Conservation (phyloP, 2,888 invertebrate genomes). For the Odontocolon sp. region DNA sequence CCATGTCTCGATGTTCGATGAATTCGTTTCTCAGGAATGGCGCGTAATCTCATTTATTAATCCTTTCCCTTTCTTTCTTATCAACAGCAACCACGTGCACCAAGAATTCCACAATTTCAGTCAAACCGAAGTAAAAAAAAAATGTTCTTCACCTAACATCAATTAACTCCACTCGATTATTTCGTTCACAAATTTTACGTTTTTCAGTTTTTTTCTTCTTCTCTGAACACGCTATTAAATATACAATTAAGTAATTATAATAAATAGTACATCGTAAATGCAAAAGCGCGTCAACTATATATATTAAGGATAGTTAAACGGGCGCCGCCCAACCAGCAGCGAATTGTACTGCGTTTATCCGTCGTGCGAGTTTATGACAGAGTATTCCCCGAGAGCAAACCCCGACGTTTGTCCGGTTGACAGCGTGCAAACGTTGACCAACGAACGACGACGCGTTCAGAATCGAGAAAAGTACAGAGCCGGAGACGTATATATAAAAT, state of each 20-base stretch:
- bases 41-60: slow-evolving; percentile 66
- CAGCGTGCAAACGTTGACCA: slow-evolving; percentile 45
- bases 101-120: too few species aligned
- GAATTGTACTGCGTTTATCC: background rate
- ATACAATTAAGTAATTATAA: too few species aligned
- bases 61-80: slow-evolving; percentile 47
- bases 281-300: slow-evolving; percentile 24
- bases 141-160: too few species aligned
- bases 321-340: slow-evolving; percentile 52
- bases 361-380: slow-evolving; percentile 1
- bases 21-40: slow-evolving; percentile 54
- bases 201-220: too few species aligned
- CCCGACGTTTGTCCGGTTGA: slow-evolving; percentile 48
- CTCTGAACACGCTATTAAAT: too few species aligned
- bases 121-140: too few species aligned
- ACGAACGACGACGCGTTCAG: slow-evolving; percentile 13
- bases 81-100: slow-evolving; percentile 20
- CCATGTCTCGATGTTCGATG: slow-evolving; percentile 59
- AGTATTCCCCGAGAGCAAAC: background rate
- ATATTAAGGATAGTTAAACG: slow-evolving; percentile 44
- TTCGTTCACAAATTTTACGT: too few species aligned
- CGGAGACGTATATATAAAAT: too few species aligned
- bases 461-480: background rate
- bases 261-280: background rate
- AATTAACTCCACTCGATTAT: too few species aligned